These are phyloP conservation scores for Bradypodion ventrale DNA, from an alignment of 2,797 vertebrate genomes.

Conservation along the genomic window DNA sequence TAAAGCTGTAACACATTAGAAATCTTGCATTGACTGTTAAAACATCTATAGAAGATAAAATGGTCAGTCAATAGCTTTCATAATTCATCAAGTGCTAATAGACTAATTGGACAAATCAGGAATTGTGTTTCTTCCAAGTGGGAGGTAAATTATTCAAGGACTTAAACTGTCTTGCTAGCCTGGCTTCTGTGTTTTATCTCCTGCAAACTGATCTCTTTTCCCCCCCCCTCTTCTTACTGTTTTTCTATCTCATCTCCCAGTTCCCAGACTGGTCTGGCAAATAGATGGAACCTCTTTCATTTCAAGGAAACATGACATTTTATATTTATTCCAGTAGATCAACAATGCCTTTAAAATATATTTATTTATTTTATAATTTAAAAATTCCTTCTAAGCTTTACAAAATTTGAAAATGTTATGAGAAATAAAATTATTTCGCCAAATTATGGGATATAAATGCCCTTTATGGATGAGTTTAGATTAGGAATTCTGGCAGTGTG, in stretches of 20 bases:
- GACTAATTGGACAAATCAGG: conserved; percentile 68
- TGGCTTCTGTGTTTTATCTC: neutral
- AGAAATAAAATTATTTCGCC: conserved; percentile 79
- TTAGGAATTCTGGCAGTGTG: conserved; percentile 77
- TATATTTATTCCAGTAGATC: conserved; percentile 77
- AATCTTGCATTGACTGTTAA: conserved; percentile 60
- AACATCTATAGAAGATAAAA: conserved; percentile 58
- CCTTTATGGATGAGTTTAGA: conserved; percentile 81
- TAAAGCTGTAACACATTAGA: conserved; percentile 57
- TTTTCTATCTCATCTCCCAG: neutral
- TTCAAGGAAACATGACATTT: conserved; percentile 78
- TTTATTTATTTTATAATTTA: conserved; percentile 62
- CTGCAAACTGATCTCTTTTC: neutral
- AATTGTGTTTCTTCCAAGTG: conserved; percentile 60
- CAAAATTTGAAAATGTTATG: conserved; percentile 79
- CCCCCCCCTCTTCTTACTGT: neutral
- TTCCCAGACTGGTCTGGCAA: conserved; percentile 66
- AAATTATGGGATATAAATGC: conserved; percentile 80
- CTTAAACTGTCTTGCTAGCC: conserved; percentile 60
- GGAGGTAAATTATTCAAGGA: conserved; percentile 50
- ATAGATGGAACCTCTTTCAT: conserved; percentile 74
- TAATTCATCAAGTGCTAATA: conserved; percentile 72
- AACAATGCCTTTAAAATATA: conserved; percentile 66
- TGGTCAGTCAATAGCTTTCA: conserved; percentile 66
- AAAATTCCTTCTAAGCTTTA: conserved; percentile 81